Percentiles rank a stretch among this genome's conserved stretches.
Conservation (phyloP, 2,113 vertebrate species). For the Natator depressus region DNA sequence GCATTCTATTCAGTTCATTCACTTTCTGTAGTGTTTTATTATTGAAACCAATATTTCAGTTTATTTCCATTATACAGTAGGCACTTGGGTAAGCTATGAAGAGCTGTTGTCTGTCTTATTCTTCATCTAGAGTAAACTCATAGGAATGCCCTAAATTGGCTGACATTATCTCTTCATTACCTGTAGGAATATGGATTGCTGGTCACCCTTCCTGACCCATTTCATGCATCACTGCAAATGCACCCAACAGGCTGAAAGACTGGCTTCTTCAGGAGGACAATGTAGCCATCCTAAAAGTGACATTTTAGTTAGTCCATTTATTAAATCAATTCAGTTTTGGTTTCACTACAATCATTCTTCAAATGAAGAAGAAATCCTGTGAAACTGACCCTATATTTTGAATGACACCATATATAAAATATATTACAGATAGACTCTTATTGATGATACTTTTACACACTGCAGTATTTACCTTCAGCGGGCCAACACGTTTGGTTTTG, state of each 20-base stretch:
- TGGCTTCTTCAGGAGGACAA: not conserved
- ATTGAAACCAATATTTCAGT: not conserved
- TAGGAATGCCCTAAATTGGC: not conserved
- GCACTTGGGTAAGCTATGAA: not conserved
- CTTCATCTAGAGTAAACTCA: not conserved
- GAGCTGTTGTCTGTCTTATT: not conserved
- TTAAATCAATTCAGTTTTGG: not conserved
- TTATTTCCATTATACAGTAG: constrained; percentile 26
- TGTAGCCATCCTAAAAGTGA: not conserved
- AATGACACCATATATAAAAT: constrained; percentile 8
- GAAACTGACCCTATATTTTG: not conserved
- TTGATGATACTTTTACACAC: not conserved
- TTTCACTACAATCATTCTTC: not conserved
- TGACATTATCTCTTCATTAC: constrained; percentile 3
- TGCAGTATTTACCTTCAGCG: not conserved
- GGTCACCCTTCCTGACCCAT: not conserved
- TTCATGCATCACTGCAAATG: not conserved
- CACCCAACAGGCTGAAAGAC: not conserved
- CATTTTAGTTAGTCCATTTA: not conserved
- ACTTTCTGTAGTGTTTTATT: not conserved
- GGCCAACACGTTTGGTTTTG: not conserved
- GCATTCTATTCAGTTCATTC: not conserved
- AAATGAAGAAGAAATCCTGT: constrained; percentile 25
- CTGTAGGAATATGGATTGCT: not conserved
- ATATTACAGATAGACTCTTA: not conserved